Base-by-base conservation (phyloP, 2,888 invertebrate genomes). In the Geophilus truncorum region DNA sequence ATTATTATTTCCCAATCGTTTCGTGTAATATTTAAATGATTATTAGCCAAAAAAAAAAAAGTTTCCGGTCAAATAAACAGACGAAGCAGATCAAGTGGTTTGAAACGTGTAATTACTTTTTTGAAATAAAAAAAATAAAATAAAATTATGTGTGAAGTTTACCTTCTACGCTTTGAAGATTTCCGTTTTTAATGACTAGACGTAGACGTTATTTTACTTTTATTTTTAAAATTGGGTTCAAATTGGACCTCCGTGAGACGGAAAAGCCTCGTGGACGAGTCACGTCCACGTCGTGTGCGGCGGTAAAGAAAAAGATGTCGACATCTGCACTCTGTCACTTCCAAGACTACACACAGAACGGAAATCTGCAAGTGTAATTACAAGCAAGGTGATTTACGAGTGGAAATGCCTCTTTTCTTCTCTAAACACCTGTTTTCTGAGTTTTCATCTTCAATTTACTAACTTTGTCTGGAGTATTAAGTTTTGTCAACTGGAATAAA, bases 31-130 rank as follows among this genome's bases (percentile, higher is more conserved):
- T 23, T 70, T 70, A 70, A 70, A 70, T 70, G 28, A 28, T 23
- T 70, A 70, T 70, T 23, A 70, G 9, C 18, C 7, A 12, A 1
- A 18, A 4, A 23, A 62, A 62, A 62, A 70, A 70, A 70, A 70
- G 70, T 70, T 70, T 70, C 70, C 70, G 70, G 70, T 70, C 70
- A 70, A 70, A 70, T 70, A 70, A 70, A 28, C 70, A 70, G 70
- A 70, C 70, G 25, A 28, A 28, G 70, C 70, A 70, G 70, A 70
- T 70, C 70, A 28, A n/a, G 70, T 70, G 25, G 23, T 70, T 28
- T 70, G 25, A 70, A 70, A 70, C 70, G 70, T 70, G 70, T 25
- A 70, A 70, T 70, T 70, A 70, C 70, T 3, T 25, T 70, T 9
- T 1, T 9, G 12, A 28, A 28, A 28, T 28, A 62, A 25, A 62